Percentiles rank a stretch among this genome's conserved stretches.
These are phyloP conservation scores for Orius insidiosus DNA, from an alignment of 1,140 invertebrate genomes.

Conservation along the genomic window DNA sequence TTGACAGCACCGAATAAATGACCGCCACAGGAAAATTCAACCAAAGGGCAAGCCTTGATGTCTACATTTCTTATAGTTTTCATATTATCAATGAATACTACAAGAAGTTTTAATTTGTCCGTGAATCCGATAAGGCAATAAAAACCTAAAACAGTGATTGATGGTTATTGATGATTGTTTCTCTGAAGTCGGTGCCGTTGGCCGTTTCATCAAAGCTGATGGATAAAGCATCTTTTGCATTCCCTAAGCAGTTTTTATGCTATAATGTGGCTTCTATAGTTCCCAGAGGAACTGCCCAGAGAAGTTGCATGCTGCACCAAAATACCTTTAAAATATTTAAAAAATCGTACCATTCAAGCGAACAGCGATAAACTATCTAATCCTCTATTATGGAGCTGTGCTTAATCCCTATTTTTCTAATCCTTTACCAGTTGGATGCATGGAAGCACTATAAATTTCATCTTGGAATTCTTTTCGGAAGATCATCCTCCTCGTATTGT, in stretches of 20 bases:
- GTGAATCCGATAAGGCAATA: constrained; percentile 56
- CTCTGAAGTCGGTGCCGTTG: no score
- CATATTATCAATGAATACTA: constrained; percentile 72
- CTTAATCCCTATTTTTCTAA: background rate
- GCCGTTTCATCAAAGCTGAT: no score
- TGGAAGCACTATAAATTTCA: constrained; percentile 57
- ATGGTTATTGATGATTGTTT: no score
- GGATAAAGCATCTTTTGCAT: no score
- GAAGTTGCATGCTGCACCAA: no score
- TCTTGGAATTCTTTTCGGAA: constrained; percentile 66
- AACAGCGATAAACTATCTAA: background rate
- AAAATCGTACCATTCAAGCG: background rate
- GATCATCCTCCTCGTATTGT: constrained; percentile 56
- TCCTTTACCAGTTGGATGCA: constrained; percentile 49
- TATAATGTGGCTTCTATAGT: no score
- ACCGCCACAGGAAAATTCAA: constrained; percentile 58
- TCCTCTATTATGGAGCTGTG: background rate
- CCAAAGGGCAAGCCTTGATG: constrained; percentile 48
- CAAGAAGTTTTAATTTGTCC: constrained; percentile 72
- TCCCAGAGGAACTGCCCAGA: no score
- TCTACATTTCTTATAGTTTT: constrained; percentile 55
- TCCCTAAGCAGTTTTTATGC: no score
- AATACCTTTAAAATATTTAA: no score
- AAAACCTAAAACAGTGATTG: constrained; percentile 10
- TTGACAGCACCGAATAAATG: constrained; percentile 68